Conservation (phyloP, 2,797 vertebrate genomes). For the Parauchenoglanis ngamensis region DNA sequence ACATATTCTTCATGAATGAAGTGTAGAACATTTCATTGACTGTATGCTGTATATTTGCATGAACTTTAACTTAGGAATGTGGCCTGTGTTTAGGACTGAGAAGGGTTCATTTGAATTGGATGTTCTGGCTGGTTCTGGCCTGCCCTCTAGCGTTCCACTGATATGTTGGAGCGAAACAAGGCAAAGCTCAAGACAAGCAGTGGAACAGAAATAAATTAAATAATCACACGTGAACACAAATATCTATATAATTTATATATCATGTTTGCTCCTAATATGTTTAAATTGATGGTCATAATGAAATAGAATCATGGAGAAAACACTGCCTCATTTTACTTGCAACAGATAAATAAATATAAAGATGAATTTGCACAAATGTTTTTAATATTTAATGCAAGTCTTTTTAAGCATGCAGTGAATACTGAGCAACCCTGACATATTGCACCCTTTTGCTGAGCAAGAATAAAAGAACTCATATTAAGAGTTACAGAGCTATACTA, state of each 20-base stretch:
- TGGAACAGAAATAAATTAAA: background rate
- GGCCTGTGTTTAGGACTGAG: conserved; percentile 1
- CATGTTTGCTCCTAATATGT: background rate
- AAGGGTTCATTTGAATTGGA: background rate
- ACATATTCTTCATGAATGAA: conserved; percentile 3
- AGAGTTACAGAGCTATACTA: background rate
- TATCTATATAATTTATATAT: background rate
- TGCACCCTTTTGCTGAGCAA: background rate
- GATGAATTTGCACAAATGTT: conserved; percentile 7
- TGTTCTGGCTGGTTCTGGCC: conserved; percentile 67
- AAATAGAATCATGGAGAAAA: background rate
- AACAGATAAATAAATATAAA: background rate
- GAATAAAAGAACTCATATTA: conserved; percentile 18
- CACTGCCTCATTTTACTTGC: background rate
- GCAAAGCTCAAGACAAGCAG: background rate
- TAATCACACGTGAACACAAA: background rate
- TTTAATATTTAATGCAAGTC: conserved; percentile 14
- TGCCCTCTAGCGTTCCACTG: conserved; percentile 78
- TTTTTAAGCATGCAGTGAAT: conserved; percentile 11
- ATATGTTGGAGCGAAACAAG: background rate
- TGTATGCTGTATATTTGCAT: conserved; percentile 1
- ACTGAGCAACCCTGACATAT: conserved; percentile 14
- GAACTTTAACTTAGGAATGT: conserved; percentile 25
- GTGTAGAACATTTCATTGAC: background rate
- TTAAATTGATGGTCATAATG: background rate